Percentiles rank a stretch among this genome's conserved stretches.
Conservation (phyloP, 2,888 invertebrate genomes). For the Abrostola tripartita region DNA sequence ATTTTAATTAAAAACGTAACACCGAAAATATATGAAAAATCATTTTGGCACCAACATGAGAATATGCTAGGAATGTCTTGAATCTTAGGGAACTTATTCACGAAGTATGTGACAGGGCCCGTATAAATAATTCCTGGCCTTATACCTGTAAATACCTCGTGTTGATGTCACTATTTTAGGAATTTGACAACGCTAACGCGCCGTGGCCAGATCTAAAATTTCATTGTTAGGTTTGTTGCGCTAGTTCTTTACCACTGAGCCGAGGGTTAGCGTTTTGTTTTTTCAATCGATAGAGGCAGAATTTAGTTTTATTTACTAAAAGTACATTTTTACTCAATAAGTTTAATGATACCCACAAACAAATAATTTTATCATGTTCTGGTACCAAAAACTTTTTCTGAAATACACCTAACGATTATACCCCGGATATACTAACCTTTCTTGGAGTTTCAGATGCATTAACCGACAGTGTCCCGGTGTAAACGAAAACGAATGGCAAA, state of each 20-base stretch:
- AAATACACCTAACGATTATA: not conserved
- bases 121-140: not conserved
- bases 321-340: too few species aligned
- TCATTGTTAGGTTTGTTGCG: not conserved
- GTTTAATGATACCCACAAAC: too few species aligned
- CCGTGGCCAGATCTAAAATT: not conserved
- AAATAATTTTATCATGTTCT: too few species aligned
- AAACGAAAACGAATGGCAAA: not conserved
- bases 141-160: slow-evolving; percentile 2
- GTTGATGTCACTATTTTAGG: slow-evolving; percentile 2
- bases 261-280: too few species aligned
- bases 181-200: slow-evolving; percentile 9
- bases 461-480: not conserved
- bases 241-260: not conserved
- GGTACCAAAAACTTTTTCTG: not conserved
- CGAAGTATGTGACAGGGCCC: slow-evolving; percentile 12
- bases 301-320: too few species aligned
- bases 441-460: not conserved
- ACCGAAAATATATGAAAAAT: slow-evolving; percentile 2
- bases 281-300: too few species aligned
- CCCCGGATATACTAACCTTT: not conserved
- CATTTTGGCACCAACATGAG: not conserved
- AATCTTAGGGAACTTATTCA: slow-evolving; percentile 10
- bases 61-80: slow-evolving; percentile 4
- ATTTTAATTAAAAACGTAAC: not conserved